A percentile compares a stretch with the other conserved stretches of the same genome.
Conservation (phyloP, 2,113 vertebrate genomes). For the Clarias batrachus region DNA sequence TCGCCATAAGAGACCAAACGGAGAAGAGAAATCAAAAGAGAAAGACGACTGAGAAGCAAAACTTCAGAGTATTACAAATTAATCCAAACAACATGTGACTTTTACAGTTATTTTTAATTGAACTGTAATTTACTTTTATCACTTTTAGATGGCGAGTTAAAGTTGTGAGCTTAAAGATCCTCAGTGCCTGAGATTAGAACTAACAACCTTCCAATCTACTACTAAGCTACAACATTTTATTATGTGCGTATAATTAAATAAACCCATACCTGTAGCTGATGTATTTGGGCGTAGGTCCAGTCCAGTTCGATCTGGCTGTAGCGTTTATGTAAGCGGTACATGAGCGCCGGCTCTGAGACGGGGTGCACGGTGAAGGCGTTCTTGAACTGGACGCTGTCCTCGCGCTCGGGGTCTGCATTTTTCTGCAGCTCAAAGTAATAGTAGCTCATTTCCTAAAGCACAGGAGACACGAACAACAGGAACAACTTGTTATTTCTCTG, state of each 20-base stretch:
- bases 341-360: slow-evolving; percentile 83
- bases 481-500: not conserved
- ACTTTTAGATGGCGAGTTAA: not conserved
- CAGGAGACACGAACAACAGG: not conserved
- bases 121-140: not conserved
- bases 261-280: slow-evolving; percentile 86
- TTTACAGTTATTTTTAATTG: not conserved
- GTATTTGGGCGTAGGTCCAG: slow-evolving; percentile 84
- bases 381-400: slow-evolving; percentile 81
- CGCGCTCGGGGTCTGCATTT: slow-evolving; percentile 86
- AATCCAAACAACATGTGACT: not conserved
- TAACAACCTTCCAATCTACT: not conserved
- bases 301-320: slow-evolving; percentile 91
- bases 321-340: slow-evolving; percentile 91
- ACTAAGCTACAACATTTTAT: not conserved
- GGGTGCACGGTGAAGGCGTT: slow-evolving; percentile 86
- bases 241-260: not conserved
- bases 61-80: not conserved
- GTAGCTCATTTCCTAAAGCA: slow-evolving; percentile 83
- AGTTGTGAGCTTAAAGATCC: not conserved
- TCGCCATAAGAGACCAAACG: not conserved
- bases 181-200: not conserved
- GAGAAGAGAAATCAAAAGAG: not conserved
- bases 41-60: not conserved
- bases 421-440: slow-evolving; percentile 87